Base-by-base conservation (phyloP, 2,113 vertebrate species). In the Amazona vittata region DNA sequence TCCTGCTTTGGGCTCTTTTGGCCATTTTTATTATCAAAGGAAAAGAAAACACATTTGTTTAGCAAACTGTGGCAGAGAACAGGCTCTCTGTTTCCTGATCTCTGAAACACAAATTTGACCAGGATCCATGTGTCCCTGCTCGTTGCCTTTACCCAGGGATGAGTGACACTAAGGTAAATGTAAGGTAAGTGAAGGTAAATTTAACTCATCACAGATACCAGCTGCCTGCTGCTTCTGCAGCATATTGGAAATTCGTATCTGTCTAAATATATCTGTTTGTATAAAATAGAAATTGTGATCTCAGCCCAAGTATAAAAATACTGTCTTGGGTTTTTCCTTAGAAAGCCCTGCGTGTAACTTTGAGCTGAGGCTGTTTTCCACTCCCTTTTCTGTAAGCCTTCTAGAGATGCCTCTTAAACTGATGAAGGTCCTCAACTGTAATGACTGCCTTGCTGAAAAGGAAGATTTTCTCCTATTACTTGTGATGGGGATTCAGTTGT, bases 401-500 rank as follows among this genome's bases (percentile, higher is more conserved):
- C 33, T 37, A 59, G 15, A 33, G 39, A 44, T 71, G 44, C 29
- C 60, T 28, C 13, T 22, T 49, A 33, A 87, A 41, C 21, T 28
- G 43, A 25, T 69, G 76, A 53, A 80, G 63, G 14, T 22, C 53
- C 49, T 78, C 1, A 0, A 4, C 1, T 26, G 60, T 8, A 53
- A 65, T 9, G 31, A 63, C 43, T 18, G 35, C 44, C 50, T 67
- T 25, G 49, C 18, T 63, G 43, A 60, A 81, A 69, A 52, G 33
- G 55, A 64, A n/a, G 37, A 39, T 39, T 29, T 69, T 29, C 53
- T 70, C 33, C 29, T 52, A 0, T 47, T 59, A 39, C 18, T 57
- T 50, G 29, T 0, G 0, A n/a, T 35, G 43, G 24, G 24, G n/a
- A 50, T 71, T 92, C 13, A 6, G 16, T 16, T 82, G 22, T 64